Percentiles rank a stretch among this genome's conserved stretches.
These are phyloP conservation scores for Ariopsis seemanni DNA, from an alignment of 2,113 vertebrate species.

Conservation along the genomic window DNA sequence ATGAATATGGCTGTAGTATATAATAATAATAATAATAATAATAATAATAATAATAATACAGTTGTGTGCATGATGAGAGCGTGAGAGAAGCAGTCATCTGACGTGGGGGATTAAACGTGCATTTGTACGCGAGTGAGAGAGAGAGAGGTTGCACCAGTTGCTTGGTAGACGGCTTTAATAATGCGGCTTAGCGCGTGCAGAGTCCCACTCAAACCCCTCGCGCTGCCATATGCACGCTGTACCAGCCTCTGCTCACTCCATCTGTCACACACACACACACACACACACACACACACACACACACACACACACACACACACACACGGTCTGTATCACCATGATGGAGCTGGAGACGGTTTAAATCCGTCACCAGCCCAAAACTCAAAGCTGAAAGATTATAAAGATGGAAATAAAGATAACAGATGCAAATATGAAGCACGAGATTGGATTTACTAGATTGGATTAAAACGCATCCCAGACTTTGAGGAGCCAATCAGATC, in stretches of 20 bases:
- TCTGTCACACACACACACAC: slow-evolving; percentile 67
- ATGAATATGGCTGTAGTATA: too few relatives aligned
- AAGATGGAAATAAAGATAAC: slow-evolving; percentile 33
- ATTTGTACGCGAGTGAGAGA: slow-evolving; percentile 24
- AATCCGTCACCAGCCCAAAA: slow-evolving; percentile 34
- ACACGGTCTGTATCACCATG: slow-evolving; percentile 1
- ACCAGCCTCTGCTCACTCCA: slow-evolving; percentile 74
- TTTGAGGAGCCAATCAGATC: slow-evolving; percentile 19
- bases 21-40: not conserved
- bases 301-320: slow-evolving; percentile 8
- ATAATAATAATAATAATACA: not conserved
- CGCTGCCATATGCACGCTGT: slow-evolving; percentile 76
- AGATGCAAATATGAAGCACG: slow-evolving; percentile 50
- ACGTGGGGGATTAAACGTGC: slow-evolving; percentile 51
- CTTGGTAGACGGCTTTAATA: slow-evolving; percentile 68
- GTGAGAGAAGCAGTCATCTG: slow-evolving; percentile 44
- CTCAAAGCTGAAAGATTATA: slow-evolving; percentile 24
- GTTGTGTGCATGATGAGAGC: slow-evolving; percentile 39
- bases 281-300: slow-evolving; percentile 1
- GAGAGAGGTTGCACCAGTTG: slow-evolving; percentile 69
- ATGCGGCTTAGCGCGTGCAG: slow-evolving; percentile 60
- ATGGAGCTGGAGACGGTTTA: slow-evolving; percentile 26
- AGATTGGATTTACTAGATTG: slow-evolving; percentile 36
- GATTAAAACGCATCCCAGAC: slow-evolving; percentile 53
- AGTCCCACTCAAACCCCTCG: slow-evolving; percentile 60